Base-by-base conservation (phyloP, 2,888 invertebrate species). In the Eupithecia centaureata region DNA sequence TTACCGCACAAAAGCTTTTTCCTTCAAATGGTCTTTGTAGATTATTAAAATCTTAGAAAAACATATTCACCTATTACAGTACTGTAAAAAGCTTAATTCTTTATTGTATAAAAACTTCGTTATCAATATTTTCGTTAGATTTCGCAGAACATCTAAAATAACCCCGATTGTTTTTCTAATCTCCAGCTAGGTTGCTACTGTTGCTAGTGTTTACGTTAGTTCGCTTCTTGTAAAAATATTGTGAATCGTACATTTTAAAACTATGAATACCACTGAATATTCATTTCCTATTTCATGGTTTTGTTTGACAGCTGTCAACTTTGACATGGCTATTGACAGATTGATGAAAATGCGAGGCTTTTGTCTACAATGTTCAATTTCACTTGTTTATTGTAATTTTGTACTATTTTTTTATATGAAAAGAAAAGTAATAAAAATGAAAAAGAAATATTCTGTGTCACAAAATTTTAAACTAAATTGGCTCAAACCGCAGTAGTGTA, bases 81-180 rank as follows among this genome's bases (percentile, higher is more conserved):
- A n/a, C n/a, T n/a, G n/a, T n/a, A n/a, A n/a, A n/a, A n/a, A n/a
- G n/a, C n/a, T n/a, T n/a, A n/a, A n/a, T n/a, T n/a, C n/a, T n/a
- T n/a, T n/a, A n/a, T n/a, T n/a, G n/a, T n/a, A n/a, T n/a, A n/a
- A n/a, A n/a, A 10, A 33, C 27, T 13, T 15, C 54, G 7, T 54
- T 51, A 12, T 51, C 51, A 51, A 51, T 51, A 51, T 51, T 51
- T 12, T 54, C 27, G 52, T 54, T 28, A 15, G n/a, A 54, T 54
- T 52, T 59, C 51, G 35, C n/a, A 15, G 35, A 51, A 35, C 25
- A 35, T 64, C 64, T 35, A 51, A 59, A 51, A 22, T 61, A 22
- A 61, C 8, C 18, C 28, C 42, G 27, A 30, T 32, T 47, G 61
- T 61, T 51, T 32, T 61, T 38, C n/a, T 60, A 27, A 28, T 27